Percentiles rank a stretch among this genome's conserved stretches.
Evolutionary conservation across 2,113 vertebrate genomes (phyloP).

Genomic region (Sus scrofa): T2T-Sscrofa CM000820.6:18628501-18629000

Average conservation of each 20-base stretch:
- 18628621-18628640: background rate
- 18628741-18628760: background rate
- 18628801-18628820: background rate
- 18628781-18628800: background rate
- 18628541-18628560: background rate
- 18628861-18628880: background rate
- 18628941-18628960: background rate
- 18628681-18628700: background rate
- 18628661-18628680: background rate
- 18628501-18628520: background rate
- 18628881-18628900: background rate
- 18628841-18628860: background rate
- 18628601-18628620: background rate
- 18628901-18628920: background rate
- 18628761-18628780: background rate
- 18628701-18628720: background rate
- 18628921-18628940: background rate
- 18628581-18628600: background rate
- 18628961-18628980: background rate
- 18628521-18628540: conserved; percentile 23
- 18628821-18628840: background rate
- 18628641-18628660: background rate
- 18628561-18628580: background rate
- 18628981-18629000: background rate
- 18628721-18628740: background rate